Percentiles rank a stretch among this genome's conserved stretches.
These are phyloP conservation scores for Uria lomvia DNA, from an alignment of 2,113 vertebrate species.

Conservation along the genomic window DNA sequence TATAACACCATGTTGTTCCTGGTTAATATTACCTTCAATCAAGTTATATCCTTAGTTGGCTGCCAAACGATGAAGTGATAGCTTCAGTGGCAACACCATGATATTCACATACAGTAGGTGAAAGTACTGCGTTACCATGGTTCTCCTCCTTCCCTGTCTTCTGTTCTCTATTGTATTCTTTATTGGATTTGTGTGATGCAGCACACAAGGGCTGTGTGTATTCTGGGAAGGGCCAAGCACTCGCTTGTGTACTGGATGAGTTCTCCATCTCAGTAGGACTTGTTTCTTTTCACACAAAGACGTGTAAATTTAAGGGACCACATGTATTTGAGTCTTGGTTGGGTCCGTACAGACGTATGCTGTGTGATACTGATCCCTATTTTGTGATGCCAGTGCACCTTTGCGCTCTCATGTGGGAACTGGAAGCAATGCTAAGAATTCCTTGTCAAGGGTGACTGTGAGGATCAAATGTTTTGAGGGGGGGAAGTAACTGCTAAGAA, in stretches of 20 bases:
- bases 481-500: neutral
- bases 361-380: neutral
- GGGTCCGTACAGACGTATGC: neutral
- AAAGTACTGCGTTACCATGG: neutral
- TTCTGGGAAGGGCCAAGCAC: neutral
- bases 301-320: neutral
- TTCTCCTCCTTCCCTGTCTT: neutral
- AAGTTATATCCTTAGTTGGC: neutral
- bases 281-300: neutral
- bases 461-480: neutral
- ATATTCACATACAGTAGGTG: neutral
- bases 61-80: neutral
- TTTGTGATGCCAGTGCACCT: neutral
- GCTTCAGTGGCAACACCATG: neutral
- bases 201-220: neutral
- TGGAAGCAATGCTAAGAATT: neutral
- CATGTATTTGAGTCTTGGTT: neutral
- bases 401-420: neutral
- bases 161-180: neutral
- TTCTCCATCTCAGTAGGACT: neutral
- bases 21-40: neutral
- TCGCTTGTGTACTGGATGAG: neutral
- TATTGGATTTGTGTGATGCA: neutral
- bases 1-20: neutral
- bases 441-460: neutral